A percentile compares a stretch with the other conserved stretches of the same genome.
Conservation (phyloP, 2,888 invertebrate species). For the Cryptocheilus praepositus region DNA sequence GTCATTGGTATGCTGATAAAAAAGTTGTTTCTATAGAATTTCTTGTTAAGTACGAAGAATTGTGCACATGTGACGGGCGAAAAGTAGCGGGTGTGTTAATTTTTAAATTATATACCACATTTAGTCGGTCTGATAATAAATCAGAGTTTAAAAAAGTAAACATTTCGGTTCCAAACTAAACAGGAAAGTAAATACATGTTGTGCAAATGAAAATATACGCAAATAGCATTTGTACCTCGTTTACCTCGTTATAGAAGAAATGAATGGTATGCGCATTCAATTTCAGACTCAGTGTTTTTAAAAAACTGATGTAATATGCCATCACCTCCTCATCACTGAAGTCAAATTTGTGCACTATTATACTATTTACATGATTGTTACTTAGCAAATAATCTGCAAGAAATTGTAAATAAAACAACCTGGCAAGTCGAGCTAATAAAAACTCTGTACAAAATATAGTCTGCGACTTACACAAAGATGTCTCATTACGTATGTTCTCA, state of each 20-base stretch:
- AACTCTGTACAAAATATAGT: background rate
- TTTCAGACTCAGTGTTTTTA: slow-evolving; percentile 98
- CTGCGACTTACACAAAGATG: slow-evolving; percentile 93
- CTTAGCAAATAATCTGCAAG: slow-evolving; percentile 95
- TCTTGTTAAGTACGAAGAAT: background rate
- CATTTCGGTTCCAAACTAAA: slow-evolving; percentile 3
- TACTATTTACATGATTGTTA: slow-evolving; percentile 99
- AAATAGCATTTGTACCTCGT: slow-evolving; percentile 61
- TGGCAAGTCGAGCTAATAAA: background rate
- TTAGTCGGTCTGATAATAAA: no score
- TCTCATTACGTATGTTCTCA: slow-evolving; percentile 99
- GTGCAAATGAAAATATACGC: slow-evolving; percentile 4
- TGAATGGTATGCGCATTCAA: slow-evolving; percentile 98
- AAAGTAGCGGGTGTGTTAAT: background rate
- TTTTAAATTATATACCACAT: background rate
- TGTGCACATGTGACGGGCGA: slow-evolving; percentile 4
- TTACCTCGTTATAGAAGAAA: slow-evolving; percentile 99
- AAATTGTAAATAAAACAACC: background rate
- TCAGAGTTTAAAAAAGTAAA: slow-evolving; percentile 6
- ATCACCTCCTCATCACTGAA: slow-evolving; percentile 99
- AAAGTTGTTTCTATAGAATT: slow-evolving; percentile 28
- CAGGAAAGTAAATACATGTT: slow-evolving; percentile 9
- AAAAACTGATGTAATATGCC: slow-evolving; percentile 99
- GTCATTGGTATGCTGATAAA: slow-evolving; percentile 92
- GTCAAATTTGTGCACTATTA: slow-evolving; percentile 99